Evolutionary conservation across 2,113 vertebrate genomes (phyloP).

Genomic region (Cyanoramphus novaezelandiae): DNA sequence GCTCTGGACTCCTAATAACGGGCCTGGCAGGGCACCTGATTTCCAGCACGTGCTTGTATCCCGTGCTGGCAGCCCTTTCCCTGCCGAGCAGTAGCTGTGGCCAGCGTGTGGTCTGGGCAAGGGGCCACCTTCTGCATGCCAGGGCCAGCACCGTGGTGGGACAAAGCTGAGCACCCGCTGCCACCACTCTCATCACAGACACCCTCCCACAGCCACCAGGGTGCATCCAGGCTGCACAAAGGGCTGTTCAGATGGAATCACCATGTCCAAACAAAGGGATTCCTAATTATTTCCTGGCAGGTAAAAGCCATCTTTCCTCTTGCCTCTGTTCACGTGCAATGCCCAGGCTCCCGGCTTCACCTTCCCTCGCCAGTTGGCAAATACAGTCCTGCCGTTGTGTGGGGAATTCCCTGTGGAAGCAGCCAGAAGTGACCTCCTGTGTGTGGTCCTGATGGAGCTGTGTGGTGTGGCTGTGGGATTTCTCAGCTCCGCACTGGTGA

Average conservation of each 20-base stretch:
- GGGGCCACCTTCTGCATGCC: not conserved
- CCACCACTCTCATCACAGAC: not conserved
- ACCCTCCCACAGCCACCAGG: not conserved
- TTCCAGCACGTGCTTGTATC: not conserved
- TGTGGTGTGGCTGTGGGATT: not conserved
- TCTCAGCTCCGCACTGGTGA: not conserved
- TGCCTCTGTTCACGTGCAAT: not conserved
- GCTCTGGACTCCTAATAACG: not conserved
- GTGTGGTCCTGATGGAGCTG: not conserved
- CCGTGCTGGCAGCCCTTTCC: not conserved
- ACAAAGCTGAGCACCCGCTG: accelerated
- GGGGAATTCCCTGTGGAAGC: not conserved
- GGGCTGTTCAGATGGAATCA: not conserved
- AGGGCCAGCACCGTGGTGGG: accelerated
- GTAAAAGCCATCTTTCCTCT: conserved; percentile 1
- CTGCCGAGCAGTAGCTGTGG: not conserved
- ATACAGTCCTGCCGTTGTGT: not conserved
- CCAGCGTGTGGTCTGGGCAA: accelerated
- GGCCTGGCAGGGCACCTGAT: not conserved
- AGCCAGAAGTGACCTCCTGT: not conserved
- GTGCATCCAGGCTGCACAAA: not conserved
- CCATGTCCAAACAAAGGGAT: not conserved
- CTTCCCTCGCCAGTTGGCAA: not conserved
- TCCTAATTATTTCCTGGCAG: conserved; percentile 34
- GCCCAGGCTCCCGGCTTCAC: not conserved